Evolutionary conservation across 2,888 invertebrate genomes (phyloP), one percentile per base, ranked within the genome.

Genomic region (Cyclophora albipunctata): DNA sequence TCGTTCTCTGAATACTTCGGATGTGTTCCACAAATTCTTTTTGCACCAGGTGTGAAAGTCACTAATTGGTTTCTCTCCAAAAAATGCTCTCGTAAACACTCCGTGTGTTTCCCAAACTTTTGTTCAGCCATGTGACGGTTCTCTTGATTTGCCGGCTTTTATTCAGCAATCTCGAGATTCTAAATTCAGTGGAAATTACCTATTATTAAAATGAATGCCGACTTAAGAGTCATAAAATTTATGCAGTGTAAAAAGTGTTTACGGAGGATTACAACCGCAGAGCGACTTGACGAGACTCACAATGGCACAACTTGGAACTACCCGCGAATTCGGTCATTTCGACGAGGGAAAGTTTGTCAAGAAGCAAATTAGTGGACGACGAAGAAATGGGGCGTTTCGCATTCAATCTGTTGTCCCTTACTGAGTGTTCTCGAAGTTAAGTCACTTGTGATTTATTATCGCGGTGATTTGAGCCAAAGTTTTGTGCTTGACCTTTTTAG

Each of bases 351-450:
- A 78, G 74, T 80, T 81, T 69, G 67, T 66, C 71, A 69, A 73
- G 71, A 65, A 64, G 71, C 66, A 74, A 77, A 81, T 79, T 80
- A 78, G 73, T 73, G 71, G 71, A 67, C 51, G 63, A 58, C 63
- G 70, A 76, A 75, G 77, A 77, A 76, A 71, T 64, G 69, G 62
- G 64, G 62, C 62, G 63, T 51, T 58, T 59, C 58, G 63, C 57
- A 60, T 68, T 60, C 56, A 58, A 48, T 46, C 41, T 37, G 46
- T 60, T 53, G 55, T 52, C 53, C 46, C 51, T 44, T 51, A 49
- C 50, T 20, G 37, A 20, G 33, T 7, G 52, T 52, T 45, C 20
- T 35, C 34, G 40, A 37, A 37, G 37, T 37, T 37, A 20, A 37
- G 40, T 49, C 49, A 45, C 52, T 52, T 55, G 55, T 60, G 51